A percentile compares a stretch with the other conserved stretches of the same genome.
Evolutionary conservation across 2,797 vertebrate genomes (phyloP).

Genomic region (Syngnathus rostellatus): DNA sequence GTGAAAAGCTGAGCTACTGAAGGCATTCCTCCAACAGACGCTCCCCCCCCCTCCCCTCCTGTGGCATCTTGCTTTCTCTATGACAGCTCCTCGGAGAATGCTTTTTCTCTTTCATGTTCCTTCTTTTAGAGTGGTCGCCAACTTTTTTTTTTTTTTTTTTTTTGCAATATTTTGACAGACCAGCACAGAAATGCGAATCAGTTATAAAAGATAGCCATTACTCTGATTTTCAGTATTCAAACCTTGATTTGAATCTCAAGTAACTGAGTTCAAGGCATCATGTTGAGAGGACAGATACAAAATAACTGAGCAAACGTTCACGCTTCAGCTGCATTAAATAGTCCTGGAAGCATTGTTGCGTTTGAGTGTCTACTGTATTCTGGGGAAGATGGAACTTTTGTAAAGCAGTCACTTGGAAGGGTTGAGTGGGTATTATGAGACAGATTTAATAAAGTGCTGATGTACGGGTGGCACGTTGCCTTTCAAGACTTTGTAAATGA

Average conservation of each 20-base stretch:
- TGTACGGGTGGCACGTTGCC: background rate
- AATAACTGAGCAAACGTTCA: no score
- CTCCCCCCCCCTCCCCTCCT: slow-evolving; percentile 43
- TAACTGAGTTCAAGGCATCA: background rate
- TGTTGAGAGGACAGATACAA: background rate
- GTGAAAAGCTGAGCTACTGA: slow-evolving; percentile 77
- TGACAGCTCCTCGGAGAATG: slow-evolving; percentile 73
- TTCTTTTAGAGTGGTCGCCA: slow-evolving; percentile 23
- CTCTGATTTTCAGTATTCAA: background rate
- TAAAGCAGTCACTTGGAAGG: background rate
- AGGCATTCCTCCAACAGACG: slow-evolving; percentile 66
- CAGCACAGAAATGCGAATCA: background rate
- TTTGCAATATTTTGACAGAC: background rate
- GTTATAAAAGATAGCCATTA: background rate
- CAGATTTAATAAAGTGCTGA: background rate
- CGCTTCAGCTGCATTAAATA: no score
- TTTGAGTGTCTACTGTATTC: background rate
- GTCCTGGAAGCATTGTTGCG: no score
- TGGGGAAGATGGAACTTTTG: background rate
- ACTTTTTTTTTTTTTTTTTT: slow-evolving; percentile 1
- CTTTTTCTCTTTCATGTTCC: slow-evolving; percentile 74
- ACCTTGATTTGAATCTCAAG: background rate
- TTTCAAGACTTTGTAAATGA: background rate
- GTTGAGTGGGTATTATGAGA: background rate
- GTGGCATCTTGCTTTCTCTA: slow-evolving; percentile 65